phyloP scores from a whole-genome alignment of 2,113 vertebrate genomes.

The Chaetorhynchus papuensis region DNA sequence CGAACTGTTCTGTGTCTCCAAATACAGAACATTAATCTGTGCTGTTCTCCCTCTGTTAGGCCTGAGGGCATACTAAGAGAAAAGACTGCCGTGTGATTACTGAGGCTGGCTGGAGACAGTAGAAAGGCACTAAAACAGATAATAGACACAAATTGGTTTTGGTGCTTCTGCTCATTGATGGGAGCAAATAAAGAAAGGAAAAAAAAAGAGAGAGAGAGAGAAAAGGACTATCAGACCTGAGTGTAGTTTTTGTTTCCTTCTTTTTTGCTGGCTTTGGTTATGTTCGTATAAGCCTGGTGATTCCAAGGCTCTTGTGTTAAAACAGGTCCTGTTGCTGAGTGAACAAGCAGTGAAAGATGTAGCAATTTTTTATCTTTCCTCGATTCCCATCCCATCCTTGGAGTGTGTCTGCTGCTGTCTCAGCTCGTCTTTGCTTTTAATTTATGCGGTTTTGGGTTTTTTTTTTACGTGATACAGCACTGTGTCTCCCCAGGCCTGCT shows the following conservation, averaged over 20 bases:
- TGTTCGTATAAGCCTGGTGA: background rate
- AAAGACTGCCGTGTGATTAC: background rate
- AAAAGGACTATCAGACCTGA: background rate
- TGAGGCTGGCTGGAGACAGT: background rate
- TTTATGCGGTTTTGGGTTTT: too few relatives aligned
- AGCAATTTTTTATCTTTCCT: background rate
- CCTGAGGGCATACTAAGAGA: background rate
- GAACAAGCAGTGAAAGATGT: background rate
- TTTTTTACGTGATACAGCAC: background rate
- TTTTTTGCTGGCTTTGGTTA: background rate
- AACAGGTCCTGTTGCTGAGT: background rate
- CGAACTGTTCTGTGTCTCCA: background rate
- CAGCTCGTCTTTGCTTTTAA: background rate
- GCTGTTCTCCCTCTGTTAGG: background rate
- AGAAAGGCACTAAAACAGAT: background rate
- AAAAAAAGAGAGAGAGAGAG: background rate
- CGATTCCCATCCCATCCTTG: background rate
- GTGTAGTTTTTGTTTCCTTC: background rate
- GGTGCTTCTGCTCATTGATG: background rate
- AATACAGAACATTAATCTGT: background rate
- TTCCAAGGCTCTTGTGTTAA: rapidly evolving
- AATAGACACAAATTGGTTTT: background rate
- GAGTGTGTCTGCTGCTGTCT: background rate
- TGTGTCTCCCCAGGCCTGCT: rapidly evolving
- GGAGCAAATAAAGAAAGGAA: background rate